Percentiles rank a stretch among this genome's conserved stretches.
Conservation (phyloP, 2,113 vertebrate genomes). For the Connochaetes taurinus region DNA sequence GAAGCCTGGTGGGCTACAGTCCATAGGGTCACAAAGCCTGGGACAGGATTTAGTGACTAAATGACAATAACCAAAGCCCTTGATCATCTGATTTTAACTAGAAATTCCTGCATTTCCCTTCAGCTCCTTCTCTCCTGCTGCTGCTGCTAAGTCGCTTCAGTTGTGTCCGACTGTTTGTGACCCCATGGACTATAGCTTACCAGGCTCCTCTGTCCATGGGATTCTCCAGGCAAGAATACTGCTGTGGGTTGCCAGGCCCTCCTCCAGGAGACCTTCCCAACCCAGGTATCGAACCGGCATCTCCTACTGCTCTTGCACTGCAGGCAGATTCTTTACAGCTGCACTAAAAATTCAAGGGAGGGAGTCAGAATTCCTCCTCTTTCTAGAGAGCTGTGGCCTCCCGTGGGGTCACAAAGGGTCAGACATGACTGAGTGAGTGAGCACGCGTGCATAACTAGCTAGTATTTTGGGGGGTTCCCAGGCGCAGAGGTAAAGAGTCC, state of each 20-base stretch:
- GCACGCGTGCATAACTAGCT: rapidly evolving
- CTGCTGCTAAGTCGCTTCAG: neutral
- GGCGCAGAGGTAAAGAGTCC: neutral
- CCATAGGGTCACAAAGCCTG: neutral
- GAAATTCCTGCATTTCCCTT: neutral
- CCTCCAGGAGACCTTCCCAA: neutral
- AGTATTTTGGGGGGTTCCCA: neutral
- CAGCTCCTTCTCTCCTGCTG: neutral
- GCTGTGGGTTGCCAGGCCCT: neutral
- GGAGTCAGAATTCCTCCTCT: neutral
- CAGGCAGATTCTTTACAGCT: neutral
- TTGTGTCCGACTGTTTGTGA: neutral
- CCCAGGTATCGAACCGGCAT: neutral
- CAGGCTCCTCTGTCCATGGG: neutral
- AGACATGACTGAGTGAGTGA: neutral
- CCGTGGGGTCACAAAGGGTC: neutral
- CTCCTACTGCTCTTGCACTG: neutral
- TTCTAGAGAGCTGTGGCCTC: neutral
- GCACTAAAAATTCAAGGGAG: neutral
- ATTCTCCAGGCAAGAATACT: neutral
- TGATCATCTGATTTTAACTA: neutral
- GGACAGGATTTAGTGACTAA: neutral
- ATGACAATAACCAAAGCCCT: neutral
- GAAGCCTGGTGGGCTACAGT: neutral
- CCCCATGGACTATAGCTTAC: neutral